These are phyloP conservation scores for Montipora efflorescens DNA, from an alignment of 64 coral and sea anemone genomes.

Conservation along the genomic window DNA sequence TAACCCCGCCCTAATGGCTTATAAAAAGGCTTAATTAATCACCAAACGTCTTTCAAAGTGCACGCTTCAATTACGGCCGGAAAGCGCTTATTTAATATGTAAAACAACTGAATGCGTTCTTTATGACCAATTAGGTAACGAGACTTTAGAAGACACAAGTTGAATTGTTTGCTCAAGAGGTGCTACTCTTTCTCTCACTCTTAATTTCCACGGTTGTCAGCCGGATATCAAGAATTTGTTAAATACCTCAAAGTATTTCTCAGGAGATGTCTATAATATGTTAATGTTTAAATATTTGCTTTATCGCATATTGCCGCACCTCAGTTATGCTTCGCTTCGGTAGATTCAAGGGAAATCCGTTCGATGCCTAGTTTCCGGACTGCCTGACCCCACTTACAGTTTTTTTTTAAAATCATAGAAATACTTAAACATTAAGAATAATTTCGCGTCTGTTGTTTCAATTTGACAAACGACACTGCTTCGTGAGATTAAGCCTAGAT, in stretches of 20 bases:
- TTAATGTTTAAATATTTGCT: slow-evolving; percentile 49
- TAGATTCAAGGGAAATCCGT: not conserved
- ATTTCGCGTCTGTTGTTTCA: not conserved
- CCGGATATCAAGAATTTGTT: not conserved
- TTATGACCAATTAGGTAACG: not conserved
- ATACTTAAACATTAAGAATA: not conserved
- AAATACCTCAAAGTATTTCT: not conserved
- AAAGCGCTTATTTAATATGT: slow-evolving; percentile 16
- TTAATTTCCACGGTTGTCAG: too few species aligned
- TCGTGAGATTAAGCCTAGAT: too few species aligned
- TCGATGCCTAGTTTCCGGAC: not conserved
- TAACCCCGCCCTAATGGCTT: slow-evolving; percentile 8
- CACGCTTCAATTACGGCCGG: slow-evolving; percentile 1
- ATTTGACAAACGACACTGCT: not conserved
- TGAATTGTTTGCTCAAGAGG: not conserved
- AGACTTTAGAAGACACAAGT: not conserved
- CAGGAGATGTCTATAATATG: not conserved
- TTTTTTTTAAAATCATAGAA: not conserved
- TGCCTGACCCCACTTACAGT: not conserved
- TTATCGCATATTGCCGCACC: not conserved
- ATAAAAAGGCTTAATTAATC: slow-evolving; percentile 41
- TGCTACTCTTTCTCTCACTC: not conserved
- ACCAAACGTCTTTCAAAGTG: slow-evolving; percentile 3
- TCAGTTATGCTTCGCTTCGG: not conserved
- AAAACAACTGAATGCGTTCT: not conserved